Evolutionary conservation across 2,888 invertebrate species (phyloP).

Genomic region (Zootermopsis nevadensis): DNA sequence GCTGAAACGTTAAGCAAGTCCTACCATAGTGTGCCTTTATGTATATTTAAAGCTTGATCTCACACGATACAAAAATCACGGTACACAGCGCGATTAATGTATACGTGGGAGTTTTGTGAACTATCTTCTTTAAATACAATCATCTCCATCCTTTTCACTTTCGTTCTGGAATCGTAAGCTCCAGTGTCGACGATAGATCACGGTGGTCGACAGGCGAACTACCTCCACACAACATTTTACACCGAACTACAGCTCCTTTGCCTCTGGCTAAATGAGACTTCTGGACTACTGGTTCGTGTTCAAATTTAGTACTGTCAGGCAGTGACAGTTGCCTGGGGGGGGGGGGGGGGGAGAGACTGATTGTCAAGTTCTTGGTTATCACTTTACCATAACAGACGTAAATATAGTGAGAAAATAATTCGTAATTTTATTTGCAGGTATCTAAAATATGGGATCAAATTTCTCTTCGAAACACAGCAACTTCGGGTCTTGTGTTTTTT

Average conservation of each 20-base stretch:
- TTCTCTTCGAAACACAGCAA: too few relatives aligned
- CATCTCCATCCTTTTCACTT: background rate
- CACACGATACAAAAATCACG: background rate
- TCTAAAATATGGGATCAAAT: background rate
- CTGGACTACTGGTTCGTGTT: background rate
- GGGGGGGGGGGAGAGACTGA: background rate
- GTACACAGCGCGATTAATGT: background rate
- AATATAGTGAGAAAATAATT: background rate
- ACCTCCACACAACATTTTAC: background rate
- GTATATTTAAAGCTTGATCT: background rate
- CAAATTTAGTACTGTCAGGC: background rate
- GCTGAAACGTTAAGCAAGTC: too few relatives aligned
- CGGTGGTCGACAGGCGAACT: background rate
- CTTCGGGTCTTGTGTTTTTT: too few relatives aligned
- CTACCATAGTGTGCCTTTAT: too few relatives aligned
- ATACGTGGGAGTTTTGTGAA: background rate
- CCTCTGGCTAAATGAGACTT: background rate
- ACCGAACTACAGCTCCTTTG: background rate
- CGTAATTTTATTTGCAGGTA: background rate
- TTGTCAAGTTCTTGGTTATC: background rate
- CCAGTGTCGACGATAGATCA: background rate
- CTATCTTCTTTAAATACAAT: background rate
- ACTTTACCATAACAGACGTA: background rate
- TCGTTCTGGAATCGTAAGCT: background rate
- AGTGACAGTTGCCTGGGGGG: background rate